Evolutionary conservation across 1,140 invertebrate species (phyloP), one percentile per base, ranked within the genome.

Genomic region (Aphaenogaster rudis): DNA sequence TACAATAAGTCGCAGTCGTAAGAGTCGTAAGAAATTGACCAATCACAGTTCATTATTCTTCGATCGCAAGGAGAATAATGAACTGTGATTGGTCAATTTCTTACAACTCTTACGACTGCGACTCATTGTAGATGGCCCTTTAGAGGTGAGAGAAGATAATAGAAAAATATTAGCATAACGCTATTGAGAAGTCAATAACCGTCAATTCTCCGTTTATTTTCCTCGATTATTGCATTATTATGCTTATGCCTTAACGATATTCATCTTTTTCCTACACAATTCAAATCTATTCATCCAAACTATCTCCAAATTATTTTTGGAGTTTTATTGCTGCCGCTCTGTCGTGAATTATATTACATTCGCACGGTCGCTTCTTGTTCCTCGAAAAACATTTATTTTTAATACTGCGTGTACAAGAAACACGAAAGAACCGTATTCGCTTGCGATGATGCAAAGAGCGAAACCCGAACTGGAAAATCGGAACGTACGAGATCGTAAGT

Each of bases 151-250:
- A n/a, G 4, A 52, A 84, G 21, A 13, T 42, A 33, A 74, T 4
- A 42, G 28, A 54, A 8, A 64, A 7, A 81, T 28, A 28, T 67
- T 66, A 39, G 3, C 52, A 28, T 50, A 3, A 21, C 17, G 13
- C 17, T 69, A 48, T 54, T 54, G 15, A 82, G 69, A 84, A 71
- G 6, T 61, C 42, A 84, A 48, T 61, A 81, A 84, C n/a, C 42
- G 11, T 28, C 28, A 28, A 28, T 48, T 48, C 59, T 11, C 17
- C n/a, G 3, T 42, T 59, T 28, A 50, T 15, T 39, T 21, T 59
- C 4, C 39, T 59, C 8, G 5, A 61, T 39, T 63, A 59, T 42
- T 61, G 54, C 69, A 74, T 84, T 8, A 74, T 54, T 76, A 48
- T 76, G 54, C 28, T 76, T 61, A 28, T 84, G 15, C 48, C 2